Conservation (phyloP, 2,888 invertebrate species). For the Elmis aenea region DNA sequence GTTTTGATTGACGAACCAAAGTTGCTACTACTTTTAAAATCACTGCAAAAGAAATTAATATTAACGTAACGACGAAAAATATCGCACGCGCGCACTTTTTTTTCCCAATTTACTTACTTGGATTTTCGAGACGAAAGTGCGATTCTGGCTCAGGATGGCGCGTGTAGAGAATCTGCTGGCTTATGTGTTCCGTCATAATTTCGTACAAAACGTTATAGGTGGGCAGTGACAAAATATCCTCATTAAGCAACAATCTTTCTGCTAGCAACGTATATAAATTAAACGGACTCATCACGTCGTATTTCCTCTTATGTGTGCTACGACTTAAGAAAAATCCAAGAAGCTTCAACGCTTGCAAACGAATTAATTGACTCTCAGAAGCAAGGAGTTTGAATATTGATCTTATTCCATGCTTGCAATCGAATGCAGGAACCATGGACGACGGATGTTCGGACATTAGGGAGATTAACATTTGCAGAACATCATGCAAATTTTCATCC, state of each 20-base stretch:
- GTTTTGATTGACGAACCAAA: conserved; percentile 92
- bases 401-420: conserved; percentile 93
- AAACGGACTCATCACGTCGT: conserved; percentile 98
- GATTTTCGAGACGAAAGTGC: conserved; percentile 92
- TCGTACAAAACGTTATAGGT: conserved; percentile 99
- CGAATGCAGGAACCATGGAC: conserved; percentile 98
- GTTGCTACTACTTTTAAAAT: conserved; percentile 98
- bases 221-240: conserved; percentile 84
- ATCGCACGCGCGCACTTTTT: too few species aligned
- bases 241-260: conserved; percentile 83
- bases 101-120: conserved; percentile 87
- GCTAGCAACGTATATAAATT: conserved; percentile 96
- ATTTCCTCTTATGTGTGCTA: conserved; percentile 97
- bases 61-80: neutral
- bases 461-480: conserved; percentile 93
- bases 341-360: conserved; percentile 92
- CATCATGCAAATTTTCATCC: conserved; percentile 98
- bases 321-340: conserved; percentile 96
- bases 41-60: conserved; percentile 60
- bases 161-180: conserved; percentile 88
- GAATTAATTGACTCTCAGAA: conserved; percentile 92
- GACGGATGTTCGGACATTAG: conserved; percentile 98
- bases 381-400: conserved; percentile 95
- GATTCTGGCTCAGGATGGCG: conserved; percentile 94
- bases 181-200: conserved; percentile 96